Evolutionary conservation across 2,113 vertebrate species (phyloP), one percentile per base, ranked within the genome.

Genomic region (Onychostoma macrolepis): DNA sequence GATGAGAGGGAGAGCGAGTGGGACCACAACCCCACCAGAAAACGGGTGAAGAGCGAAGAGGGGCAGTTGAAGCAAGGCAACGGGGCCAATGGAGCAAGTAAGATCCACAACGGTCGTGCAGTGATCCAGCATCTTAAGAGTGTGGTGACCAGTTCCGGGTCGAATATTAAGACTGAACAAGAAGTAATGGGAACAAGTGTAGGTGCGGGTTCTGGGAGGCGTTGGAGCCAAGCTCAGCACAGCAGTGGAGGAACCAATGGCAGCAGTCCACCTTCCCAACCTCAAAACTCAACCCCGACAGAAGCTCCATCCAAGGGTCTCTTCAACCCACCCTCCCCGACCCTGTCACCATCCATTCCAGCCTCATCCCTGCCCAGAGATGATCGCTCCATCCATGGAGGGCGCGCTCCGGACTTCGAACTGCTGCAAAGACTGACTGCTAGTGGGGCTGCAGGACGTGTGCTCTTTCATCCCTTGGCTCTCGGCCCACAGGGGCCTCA

Each of bases 381-480:
- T 75, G 95, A 96, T 12, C 89, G 94, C 76, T 74, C 80, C 0
- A 72, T 92, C 67, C 88, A 88, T 0, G 85, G 85, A 21, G 87
- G 88, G 0, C 89, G 92, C 0, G 90, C 91, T 0, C 88, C 96
- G 0, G 96, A 97, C 90, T 95, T 96, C 38, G 96, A 96, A 90
- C 93, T 96, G 8, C 94, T 96, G 41, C 96, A 96, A 92, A 95
- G 96, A 93, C 93, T 96, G 91, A 95, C 95, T 58, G 93, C 92
- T 0, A 94, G 94, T 6, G 92, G 95, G 4, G 95, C 94, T 3
- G 94, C 95, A 0, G 94, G 95, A 9, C 94, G 95, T 83, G 93
- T 96, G 86, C 95, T 96, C 80, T 94, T 97, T 92, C 95, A 96
- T 90, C 96, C 96, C 0, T 91, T 96, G 3, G 94, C 95, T 81